Evolutionary conservation across 2,888 invertebrate genomes (phyloP).

Genomic region (Phengaris alcon): DNA sequence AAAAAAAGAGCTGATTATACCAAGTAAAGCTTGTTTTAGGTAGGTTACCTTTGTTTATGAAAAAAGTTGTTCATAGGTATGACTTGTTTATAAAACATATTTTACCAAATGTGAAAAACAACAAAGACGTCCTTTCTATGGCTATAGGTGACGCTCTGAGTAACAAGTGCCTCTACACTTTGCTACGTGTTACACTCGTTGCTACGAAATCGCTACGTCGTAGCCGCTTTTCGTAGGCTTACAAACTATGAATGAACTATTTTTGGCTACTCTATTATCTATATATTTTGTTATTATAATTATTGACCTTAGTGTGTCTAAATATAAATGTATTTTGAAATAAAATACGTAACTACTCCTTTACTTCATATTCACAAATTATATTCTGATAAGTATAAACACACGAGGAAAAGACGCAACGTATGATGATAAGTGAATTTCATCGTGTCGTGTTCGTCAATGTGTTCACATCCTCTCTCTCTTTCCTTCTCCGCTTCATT

Average conservation of each 20-base stretch:
- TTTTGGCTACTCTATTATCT: too few species aligned
- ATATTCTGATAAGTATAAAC: neutral
- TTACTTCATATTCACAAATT: neutral
- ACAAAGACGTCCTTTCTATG: neutral
- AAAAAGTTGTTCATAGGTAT: too few species aligned
- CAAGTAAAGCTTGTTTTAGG: too few species aligned
- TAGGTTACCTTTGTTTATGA: too few species aligned
- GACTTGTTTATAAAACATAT: too few species aligned
- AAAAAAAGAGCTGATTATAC: too few species aligned
- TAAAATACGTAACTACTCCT: neutral
- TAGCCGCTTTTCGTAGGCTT: neutral
- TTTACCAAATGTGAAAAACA: neutral
- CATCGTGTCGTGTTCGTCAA: neutral
- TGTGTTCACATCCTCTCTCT: constrained; percentile 1
- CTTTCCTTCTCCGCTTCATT: neutral
- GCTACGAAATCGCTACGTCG: neutral
- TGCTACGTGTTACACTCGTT: constrained; percentile 3
- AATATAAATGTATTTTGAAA: neutral
- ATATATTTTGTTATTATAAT: too few species aligned
- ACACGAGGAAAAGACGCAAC: neutral
- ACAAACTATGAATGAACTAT: neutral
- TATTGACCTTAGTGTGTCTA: too few species aligned
- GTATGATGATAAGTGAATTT: constrained; percentile 2
- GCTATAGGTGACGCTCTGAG: neutral
- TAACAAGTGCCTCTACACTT: neutral